Conservation (phyloP, 2,888 invertebrate genomes). For the Drosophila kanekoi region DNA sequence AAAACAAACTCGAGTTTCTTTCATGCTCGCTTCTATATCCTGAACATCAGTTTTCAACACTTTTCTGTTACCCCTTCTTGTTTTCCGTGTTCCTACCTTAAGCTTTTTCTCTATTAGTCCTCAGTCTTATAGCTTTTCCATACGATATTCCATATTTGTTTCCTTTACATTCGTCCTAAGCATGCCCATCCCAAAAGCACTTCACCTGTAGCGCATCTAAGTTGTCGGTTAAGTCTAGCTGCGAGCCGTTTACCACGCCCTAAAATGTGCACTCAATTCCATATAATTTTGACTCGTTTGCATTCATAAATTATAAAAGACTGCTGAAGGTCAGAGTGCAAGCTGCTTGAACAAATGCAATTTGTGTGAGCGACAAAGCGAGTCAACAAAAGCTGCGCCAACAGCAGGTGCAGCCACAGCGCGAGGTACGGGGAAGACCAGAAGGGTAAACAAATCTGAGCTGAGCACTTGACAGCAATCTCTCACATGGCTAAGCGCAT, state of each 20-base stretch:
- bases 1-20: no score
- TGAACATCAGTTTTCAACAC: no score
- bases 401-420: conserved; percentile 45
- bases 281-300: conserved; percentile 58
- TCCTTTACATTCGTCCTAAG: not conserved
- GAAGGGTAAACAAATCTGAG: conserved; percentile 44
- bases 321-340: conserved; percentile 58
- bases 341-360: conserved; percentile 42
- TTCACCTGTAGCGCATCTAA: conserved; percentile 26
- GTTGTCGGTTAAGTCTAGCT: conserved; percentile 19
- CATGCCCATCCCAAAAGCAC: not conserved
- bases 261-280: conserved; percentile 53
- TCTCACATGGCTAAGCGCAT: conserved; percentile 57
- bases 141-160: not conserved
- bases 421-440: not conserved
- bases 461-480: conserved; percentile 50
- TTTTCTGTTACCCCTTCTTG: no score
- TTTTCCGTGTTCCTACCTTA: no score
- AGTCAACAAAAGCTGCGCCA: conserved; percentile 19
- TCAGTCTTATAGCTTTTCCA: no score
- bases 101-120: no score
- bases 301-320: conserved; percentile 55
- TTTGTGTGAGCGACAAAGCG: conserved; percentile 36
- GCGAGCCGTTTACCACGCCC: conserved; percentile 41
- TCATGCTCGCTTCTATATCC: no score